phyloP scores from a whole-genome alignment of 1,140 invertebrate genomes.

The Maconellicoccus hirsutus region DNA sequence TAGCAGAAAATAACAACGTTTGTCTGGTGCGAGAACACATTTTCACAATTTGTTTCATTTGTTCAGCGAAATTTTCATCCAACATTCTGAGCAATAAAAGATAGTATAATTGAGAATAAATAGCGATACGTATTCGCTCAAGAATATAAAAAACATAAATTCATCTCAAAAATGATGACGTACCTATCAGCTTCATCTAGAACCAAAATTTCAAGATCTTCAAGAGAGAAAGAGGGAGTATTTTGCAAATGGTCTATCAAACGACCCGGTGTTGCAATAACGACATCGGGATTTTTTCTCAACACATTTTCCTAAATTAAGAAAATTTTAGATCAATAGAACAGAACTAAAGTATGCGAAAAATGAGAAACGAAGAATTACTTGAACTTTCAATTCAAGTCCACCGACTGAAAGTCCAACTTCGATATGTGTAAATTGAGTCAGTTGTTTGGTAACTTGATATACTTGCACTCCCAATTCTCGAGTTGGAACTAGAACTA shows the following conservation, averaged over 20 bases:
- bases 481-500: conserved; percentile 90
- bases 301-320: conserved; percentile 62
- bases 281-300: conserved; percentile 84
- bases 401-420: conserved; percentile 80
- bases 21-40: conserved; percentile 87
- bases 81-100: conserved; percentile 63
- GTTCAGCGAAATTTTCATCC: conserved; percentile 95
- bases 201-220: conserved; percentile 86
- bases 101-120: not conserved
- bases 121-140: not conserved
- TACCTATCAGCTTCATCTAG: conserved; percentile 90
- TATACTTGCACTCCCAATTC: conserved; percentile 94
- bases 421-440: conserved; percentile 75
- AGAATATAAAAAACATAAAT: not conserved
- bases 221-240: conserved; percentile 80
- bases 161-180: conserved; percentile 14
- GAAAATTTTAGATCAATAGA: too few relatives aligned
- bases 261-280: conserved; percentile 95
- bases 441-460: conserved; percentile 80
- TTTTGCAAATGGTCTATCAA: conserved; percentile 96
- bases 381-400: conserved; percentile 82
- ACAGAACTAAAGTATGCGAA: not conserved
- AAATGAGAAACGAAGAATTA: conserved; percentile 30
- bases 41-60: conserved; percentile 92
- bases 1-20: conserved; percentile 95